These are phyloP conservation scores for Scophthalmus maximus DNA, from an alignment of 2,113 vertebrate species.

Conservation along the genomic window DNA sequence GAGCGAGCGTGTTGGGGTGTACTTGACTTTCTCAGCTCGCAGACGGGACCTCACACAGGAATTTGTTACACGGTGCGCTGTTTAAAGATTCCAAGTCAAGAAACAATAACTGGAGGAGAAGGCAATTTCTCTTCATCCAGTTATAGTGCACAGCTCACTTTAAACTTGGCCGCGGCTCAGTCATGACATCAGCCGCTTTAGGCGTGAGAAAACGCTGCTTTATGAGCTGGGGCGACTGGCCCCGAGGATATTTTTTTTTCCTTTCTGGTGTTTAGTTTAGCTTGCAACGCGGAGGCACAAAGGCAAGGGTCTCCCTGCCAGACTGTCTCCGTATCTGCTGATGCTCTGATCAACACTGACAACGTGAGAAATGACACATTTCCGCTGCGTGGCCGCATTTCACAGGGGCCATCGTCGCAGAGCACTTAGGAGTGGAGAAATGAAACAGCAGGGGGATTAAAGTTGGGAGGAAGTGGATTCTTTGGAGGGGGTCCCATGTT, in stretches of 20 bases:
- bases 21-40: too few species aligned
- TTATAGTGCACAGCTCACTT: slow-evolving; percentile 73
- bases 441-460: slow-evolving; percentile 61
- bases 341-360: slow-evolving; percentile 73
- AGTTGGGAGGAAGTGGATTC: slow-evolving; percentile 65
- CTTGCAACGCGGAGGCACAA: slow-evolving; percentile 55
- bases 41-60: slow-evolving; percentile 65
- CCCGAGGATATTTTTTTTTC: slow-evolving; percentile 19
- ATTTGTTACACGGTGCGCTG: slow-evolving; percentile 40
- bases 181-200: slow-evolving; percentile 79
- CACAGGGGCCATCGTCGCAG: slow-evolving; percentile 51
- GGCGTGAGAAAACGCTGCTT: slow-evolving; percentile 81
- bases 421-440: slow-evolving; percentile 62
- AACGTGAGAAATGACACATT: slow-evolving; percentile 77
- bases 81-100: slow-evolving; percentile 56
- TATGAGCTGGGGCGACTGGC: slow-evolving; percentile 62
- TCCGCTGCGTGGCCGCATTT: slow-evolving; percentile 57
- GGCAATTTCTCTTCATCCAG: slow-evolving; percentile 68
- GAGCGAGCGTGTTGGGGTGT: too few species aligned
- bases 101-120: slow-evolving; percentile 63
- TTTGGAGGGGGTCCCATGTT: slow-evolving; percentile 62
- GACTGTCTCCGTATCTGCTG: slow-evolving; percentile 60
- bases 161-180: slow-evolving; percentile 67
- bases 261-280: slow-evolving; percentile 64
- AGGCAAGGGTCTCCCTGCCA: slow-evolving; percentile 51